Percentiles rank a stretch among this genome's conserved stretches.
These are phyloP conservation scores for Asobara japonica DNA, from an alignment of 1,140 invertebrate genomes.

Conservation along the genomic window DNA sequence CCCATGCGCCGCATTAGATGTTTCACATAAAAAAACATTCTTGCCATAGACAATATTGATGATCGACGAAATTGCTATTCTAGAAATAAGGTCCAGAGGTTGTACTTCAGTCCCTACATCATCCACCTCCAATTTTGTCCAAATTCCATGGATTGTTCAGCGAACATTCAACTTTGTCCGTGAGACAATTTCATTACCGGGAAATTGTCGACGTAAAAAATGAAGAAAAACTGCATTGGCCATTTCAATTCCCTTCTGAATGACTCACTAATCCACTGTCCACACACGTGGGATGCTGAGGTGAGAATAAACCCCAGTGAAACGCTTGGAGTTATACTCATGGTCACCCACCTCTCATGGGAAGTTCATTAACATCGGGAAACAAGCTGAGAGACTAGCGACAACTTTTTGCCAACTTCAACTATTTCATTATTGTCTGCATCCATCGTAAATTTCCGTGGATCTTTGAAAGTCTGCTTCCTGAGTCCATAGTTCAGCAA, in stretches of 20 bases:
- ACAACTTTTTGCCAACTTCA: constrained; percentile 10
- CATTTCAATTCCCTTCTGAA: constrained; percentile 9
- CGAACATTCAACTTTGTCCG: too few relatives aligned
- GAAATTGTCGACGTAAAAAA: neutral
- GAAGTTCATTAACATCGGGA: constrained; percentile 51
- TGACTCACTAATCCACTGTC: constrained; percentile 8
- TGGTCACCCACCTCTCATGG: constrained; percentile 25
- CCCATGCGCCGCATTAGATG: too few relatives aligned
- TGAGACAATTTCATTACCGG: neutral
- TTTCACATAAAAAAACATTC: too few relatives aligned
- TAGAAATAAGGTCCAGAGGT: too few relatives aligned
- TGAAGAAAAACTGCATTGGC: neutral
- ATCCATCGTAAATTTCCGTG: neutral
- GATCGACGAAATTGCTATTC: too few relatives aligned
- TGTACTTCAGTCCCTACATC: too few relatives aligned
- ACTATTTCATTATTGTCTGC: neutral
- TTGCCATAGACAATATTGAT: too few relatives aligned
- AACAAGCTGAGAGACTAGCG: constrained; percentile 22
- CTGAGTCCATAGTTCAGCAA: too few relatives aligned
- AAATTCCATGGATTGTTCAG: too few relatives aligned
- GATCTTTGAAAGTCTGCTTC: too few relatives aligned
- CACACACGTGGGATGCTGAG: constrained; percentile 27
- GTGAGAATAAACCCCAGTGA: constrained; percentile 43
- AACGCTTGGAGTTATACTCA: constrained; percentile 25
- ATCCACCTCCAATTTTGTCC: too few relatives aligned